Evolutionary conservation across 92 coral and sea anemone genomes (phyloP).

Genomic region (Virgularia gustaviana): DNA sequence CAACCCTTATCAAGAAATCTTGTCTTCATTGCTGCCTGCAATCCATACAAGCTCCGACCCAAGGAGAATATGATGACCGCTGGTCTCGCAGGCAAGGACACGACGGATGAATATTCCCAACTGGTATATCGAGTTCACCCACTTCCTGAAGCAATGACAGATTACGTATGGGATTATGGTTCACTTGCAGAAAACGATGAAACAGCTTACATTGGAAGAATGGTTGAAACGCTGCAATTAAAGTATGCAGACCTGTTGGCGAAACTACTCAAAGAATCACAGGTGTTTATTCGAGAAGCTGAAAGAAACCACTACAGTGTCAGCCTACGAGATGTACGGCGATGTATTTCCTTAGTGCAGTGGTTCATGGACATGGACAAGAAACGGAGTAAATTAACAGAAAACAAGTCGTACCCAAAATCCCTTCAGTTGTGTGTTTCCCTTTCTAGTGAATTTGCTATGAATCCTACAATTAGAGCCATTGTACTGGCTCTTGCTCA

Average conservation of each 20-base stretch:
- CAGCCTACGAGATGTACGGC: slow-evolving; percentile 24
- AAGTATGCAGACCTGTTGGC: background rate
- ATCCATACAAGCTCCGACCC: slow-evolving; percentile 23
- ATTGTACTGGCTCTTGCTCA: slow-evolving; percentile 39
- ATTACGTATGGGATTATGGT: slow-evolving; percentile 46
- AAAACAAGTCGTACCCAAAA: background rate
- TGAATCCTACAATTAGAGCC: background rate
- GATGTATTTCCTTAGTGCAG: slow-evolving; percentile 23
- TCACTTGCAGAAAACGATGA: slow-evolving; percentile 27
- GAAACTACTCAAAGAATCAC: slow-evolving; percentile 7
- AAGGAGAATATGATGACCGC: slow-evolving; percentile 13
- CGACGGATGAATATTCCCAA: slow-evolving; percentile 19
- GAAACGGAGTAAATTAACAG: background rate
- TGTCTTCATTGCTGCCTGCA: slow-evolving; percentile 36
- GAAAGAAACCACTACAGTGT: slow-evolving; percentile 20
- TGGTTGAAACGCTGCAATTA: slow-evolving; percentile 7
- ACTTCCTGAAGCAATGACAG: slow-evolving; percentile 39
- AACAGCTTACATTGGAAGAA: slow-evolving; percentile 25
- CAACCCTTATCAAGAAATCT: slow-evolving; percentile 16
- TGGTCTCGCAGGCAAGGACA: slow-evolving; percentile 3
- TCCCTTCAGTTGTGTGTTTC: background rate
- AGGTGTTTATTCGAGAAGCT: slow-evolving; percentile 5
- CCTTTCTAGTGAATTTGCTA: background rate
- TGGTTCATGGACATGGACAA: slow-evolving; percentile 18
- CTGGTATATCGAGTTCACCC: slow-evolving; percentile 41